These are phyloP conservation scores for Eulithis testata DNA, from an alignment of 2,888 invertebrate species.

Conservation along the genomic window DNA sequence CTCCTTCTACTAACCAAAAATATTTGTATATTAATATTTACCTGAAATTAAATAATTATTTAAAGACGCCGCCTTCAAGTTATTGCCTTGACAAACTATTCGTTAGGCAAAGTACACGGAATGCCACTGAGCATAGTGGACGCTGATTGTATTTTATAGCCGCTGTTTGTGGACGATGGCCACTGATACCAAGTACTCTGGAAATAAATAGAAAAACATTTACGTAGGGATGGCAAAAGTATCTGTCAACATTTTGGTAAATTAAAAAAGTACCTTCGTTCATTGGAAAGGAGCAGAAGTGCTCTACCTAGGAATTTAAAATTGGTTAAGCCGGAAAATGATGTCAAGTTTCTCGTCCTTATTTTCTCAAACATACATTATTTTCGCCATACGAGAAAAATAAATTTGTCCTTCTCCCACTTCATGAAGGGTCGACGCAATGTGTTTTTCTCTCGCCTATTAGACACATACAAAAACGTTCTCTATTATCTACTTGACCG, in stretches of 20 bases:
- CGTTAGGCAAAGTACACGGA: slow-evolving; percentile 32
- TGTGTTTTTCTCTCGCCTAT: too few species aligned
- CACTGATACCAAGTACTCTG: slow-evolving; percentile 21
- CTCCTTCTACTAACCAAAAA: not conserved
- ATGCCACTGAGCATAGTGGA: slow-evolving; percentile 33
- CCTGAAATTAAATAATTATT: slow-evolving; percentile 12
- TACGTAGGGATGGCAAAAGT: not conserved
- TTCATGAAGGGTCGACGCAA: too few species aligned
- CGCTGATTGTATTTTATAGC: slow-evolving; percentile 36
- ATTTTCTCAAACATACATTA: too few species aligned
- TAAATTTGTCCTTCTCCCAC: too few species aligned
- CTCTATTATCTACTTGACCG: too few species aligned
- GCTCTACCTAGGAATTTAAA: too few species aligned
- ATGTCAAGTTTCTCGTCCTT: too few species aligned
- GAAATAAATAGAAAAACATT: slow-evolving; percentile 8
- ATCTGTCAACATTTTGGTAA: not conserved
- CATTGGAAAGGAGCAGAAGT: too few species aligned
- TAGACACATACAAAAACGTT: too few species aligned
- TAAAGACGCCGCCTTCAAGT: slow-evolving; percentile 20
- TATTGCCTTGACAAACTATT: slow-evolving; percentile 31
- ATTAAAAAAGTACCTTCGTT: too few species aligned
- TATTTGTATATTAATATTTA: not conserved
- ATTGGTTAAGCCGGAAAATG: too few species aligned
- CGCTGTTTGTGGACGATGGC: slow-evolving; percentile 20
- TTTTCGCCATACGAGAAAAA: too few species aligned